These are phyloP conservation scores for Cyprinus carpio DNA, from an alignment of 2,113 vertebrate species.

Conservation along the genomic window DNA sequence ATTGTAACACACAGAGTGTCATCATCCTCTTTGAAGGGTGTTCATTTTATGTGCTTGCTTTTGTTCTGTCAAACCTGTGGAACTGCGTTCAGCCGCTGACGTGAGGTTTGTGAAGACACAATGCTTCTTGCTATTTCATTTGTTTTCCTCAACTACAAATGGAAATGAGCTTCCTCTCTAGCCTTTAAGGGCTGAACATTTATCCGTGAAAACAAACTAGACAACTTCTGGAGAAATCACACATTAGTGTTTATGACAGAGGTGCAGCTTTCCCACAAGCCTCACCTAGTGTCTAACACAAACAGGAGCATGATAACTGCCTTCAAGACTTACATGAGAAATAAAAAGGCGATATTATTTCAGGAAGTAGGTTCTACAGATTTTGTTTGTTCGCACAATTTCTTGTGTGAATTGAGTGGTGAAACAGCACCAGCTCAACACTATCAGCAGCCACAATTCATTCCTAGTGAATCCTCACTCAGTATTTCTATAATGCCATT, in stretches of 20 bases:
- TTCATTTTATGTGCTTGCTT: constrained; percentile 74
- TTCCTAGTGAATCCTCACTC: neutral
- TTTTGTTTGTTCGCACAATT: neutral
- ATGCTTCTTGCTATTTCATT: constrained; percentile 60
- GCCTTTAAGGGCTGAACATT: constrained; percentile 55
- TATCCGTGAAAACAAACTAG: constrained; percentile 59
- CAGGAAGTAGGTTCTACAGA: neutral
- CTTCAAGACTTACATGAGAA: no score
- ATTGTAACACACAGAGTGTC: neutral
- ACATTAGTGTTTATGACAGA: constrained; percentile 58
- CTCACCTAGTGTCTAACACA: neutral
- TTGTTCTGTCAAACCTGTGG: constrained; percentile 71
- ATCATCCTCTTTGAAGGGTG: constrained; percentile 66
- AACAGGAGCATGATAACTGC: neutral
- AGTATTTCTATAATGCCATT: neutral
- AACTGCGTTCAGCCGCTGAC: constrained; percentile 46
- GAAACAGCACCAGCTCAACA: neutral
- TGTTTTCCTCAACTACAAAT: constrained; percentile 64
- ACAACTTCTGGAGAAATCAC: constrained; percentile 55
- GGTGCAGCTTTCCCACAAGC: constrained; percentile 49
- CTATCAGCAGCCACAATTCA: neutral
- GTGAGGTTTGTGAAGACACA: constrained; percentile 56
- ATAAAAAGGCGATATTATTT: neutral
- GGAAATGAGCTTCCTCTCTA: constrained; percentile 65
- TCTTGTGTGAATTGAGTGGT: neutral